phyloP scores from a whole-genome alignment of 2,113 vertebrate genomes.

The mouse (Mus musculus) region GRCm39 chr6:80243501-80244000 shows the following conservation, averaged over 20 bases:
- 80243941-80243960: not conserved
- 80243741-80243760: too few relatives aligned
- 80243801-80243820: too few relatives aligned
- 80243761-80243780: too few relatives aligned
- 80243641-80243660: not conserved
- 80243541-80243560: not conserved
- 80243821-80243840: not conserved
- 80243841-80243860: not conserved
- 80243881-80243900: not conserved
- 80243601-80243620: not conserved
- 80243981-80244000: not conserved
- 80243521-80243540: not conserved
- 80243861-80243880: not conserved
- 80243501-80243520: slow-evolving; percentile 5
- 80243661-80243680: not conserved
- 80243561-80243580: not conserved
- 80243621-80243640: not conserved
- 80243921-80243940: too few relatives aligned
- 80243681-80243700: not conserved
- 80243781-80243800: not conserved
- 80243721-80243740: not conserved
- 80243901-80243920: not conserved
- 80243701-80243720: not conserved
- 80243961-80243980: not conserved
- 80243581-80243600: not conserved